phyloP scores from a whole-genome alignment of 2,113 vertebrate genomes.

The Fregetta grallaria region DNA sequence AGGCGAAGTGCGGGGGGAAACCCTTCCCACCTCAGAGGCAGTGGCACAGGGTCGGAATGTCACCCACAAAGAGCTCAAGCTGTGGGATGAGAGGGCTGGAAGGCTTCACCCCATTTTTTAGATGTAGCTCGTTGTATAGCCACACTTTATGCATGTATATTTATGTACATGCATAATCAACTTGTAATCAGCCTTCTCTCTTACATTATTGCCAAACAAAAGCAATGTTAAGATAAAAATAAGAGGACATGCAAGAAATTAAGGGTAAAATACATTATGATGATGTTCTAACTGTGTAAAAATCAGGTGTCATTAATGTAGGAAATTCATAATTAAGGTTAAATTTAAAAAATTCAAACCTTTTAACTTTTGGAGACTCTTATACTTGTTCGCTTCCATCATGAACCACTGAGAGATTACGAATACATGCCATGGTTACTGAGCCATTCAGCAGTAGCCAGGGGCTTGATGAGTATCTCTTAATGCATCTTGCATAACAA shows the following conservation, averaged over 20 bases:
- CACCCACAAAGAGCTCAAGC: neutral
- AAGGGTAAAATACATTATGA: neutral
- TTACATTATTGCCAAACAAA: neutral
- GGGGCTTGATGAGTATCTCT: neutral
- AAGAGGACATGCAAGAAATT: neutral
- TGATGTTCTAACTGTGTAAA: neutral
- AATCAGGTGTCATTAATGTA: neutral
- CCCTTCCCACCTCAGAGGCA: neutral
- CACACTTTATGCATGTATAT: neutral
- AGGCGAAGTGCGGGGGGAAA: accelerated
- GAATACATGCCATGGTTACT: neutral
- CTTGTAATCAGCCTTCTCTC: neutral
- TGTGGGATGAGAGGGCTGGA: neutral
- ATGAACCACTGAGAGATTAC: neutral
- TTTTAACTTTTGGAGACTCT: neutral
- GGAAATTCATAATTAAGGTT: neutral
- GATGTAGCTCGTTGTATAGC: neutral
- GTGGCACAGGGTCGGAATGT: accelerated
- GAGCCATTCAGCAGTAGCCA: conserved; percentile 35
- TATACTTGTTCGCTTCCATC: neutral
- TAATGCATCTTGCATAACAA: conserved; percentile 35
- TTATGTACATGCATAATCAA: neutral
- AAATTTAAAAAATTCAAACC: neutral
- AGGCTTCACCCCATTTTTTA: neutral
- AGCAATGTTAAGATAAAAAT: neutral